Evolutionary conservation across 2,113 vertebrate genomes (phyloP).

Genomic region (Pelodiscus sinensis): DNA sequence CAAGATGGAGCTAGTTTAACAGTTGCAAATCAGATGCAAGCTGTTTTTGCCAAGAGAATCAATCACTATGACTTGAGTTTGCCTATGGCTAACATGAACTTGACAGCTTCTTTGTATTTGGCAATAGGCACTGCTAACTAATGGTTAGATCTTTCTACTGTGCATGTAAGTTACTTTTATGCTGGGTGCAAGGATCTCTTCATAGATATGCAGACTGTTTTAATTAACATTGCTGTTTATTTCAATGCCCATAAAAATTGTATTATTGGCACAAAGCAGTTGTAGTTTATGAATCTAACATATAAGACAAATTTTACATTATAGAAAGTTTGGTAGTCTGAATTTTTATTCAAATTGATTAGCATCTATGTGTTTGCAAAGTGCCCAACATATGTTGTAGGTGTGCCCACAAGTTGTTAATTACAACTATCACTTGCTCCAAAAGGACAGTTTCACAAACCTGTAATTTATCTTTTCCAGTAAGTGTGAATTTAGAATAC

Average conservation of each 20-base stretch:
- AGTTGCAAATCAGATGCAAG: not conserved
- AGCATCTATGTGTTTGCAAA: not conserved
- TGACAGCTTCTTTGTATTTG: not conserved
- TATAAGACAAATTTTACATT: not conserved
- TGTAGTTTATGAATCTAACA: accelerated
- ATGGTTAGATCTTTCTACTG: accelerated
- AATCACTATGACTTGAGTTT: not conserved
- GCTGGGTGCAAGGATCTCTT: not conserved
- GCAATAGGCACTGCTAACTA: not conserved
- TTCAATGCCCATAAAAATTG: not conserved
- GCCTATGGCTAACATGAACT: not conserved
- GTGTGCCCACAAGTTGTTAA: not conserved
- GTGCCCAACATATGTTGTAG: not conserved
- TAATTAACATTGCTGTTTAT: too few relatives aligned
- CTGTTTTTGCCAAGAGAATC: not conserved
- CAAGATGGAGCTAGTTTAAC: not conserved
- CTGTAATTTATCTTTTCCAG: not conserved
- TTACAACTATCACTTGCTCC: not conserved
- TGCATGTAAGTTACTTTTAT: not conserved
- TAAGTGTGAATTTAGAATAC: not conserved
- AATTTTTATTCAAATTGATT: not conserved
- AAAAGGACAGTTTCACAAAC: not conserved
- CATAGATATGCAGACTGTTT: accelerated
- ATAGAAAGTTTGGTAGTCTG: not conserved
- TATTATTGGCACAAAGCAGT: not conserved